A percentile compares a stretch with the other conserved stretches of the same genome.
Conservation (phyloP, 2,888 invertebrate species). For the Epinotia nisella region DNA sequence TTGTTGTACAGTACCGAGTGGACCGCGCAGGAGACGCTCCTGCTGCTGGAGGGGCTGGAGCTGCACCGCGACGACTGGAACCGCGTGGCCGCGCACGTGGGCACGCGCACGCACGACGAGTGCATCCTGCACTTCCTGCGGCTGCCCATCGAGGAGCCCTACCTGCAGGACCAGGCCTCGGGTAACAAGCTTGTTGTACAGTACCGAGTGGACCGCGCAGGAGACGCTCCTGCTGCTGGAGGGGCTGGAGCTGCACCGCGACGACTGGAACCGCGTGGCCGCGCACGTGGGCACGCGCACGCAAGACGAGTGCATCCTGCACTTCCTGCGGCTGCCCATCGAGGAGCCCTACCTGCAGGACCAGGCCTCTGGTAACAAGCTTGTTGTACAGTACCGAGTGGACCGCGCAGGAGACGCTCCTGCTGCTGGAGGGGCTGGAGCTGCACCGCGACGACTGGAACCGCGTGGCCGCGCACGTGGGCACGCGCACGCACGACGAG, state of each 20-base stretch:
- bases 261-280: constrained; percentile 99
- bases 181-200: constrained; percentile 61
- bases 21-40: constrained; percentile 99
- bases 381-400: neutral
- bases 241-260: constrained; percentile 98
- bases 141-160: constrained; percentile 99
- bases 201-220: constrained; percentile 97
- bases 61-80: constrained; percentile 99
- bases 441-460: too few species aligned
- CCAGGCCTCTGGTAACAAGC: constrained; percentile 85
- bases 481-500: too few species aligned
- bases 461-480: too few species aligned
- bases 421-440: too few species aligned
- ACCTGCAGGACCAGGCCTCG: constrained; percentile 93
- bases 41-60: constrained; percentile 97
- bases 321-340: constrained; percentile 98
- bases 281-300: constrained; percentile 99
- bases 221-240: constrained; percentile 98
- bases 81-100: constrained; percentile 99
- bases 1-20: constrained; percentile 86
- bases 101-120: constrained; percentile 99
- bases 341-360: constrained; percentile 99
- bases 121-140: constrained; percentile 99
- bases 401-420: too few species aligned
- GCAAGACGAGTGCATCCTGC: constrained; percentile 99